Base-by-base conservation (phyloP, 2,113 vertebrate genomes). In the Raja brachyura region DNA sequence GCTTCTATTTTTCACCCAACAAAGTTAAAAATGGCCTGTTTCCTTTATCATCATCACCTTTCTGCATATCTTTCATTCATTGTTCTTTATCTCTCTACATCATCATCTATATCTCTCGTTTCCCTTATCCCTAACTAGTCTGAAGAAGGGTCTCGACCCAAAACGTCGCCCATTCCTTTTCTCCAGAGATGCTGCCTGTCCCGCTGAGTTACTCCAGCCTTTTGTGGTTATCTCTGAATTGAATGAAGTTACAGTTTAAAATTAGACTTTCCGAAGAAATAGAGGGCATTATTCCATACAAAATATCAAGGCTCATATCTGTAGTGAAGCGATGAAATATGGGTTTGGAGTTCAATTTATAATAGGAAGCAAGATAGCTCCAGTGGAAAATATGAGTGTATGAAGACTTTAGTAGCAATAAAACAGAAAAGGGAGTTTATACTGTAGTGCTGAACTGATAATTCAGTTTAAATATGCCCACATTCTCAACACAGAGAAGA, bases 391-490 rank as follows among this genome's bases (percentile, higher is more conserved):
- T 63, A 5, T 31, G 9, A 31, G 59, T 28, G 28, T 86, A 56
- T 59, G 56, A 11, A 11, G 2, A 28, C n/a, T 56, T 86, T 10
- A 88, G 59, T 14, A 63, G 83, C 59, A 88, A 2, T 31, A 16
- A 2, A 0, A 63, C 31, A 18, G 11, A 88, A 63, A 63, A 63
- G 22, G 16, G 39, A 1, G 20, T 56, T 56, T 56, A 25, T 1
- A 48, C 39, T 48, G 39, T 11, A 13, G 54, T 61, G 56, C 10
- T 25, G 1, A 61, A 13, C 56, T 5, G 28, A 6, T 66, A 7
- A 31, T 88, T 88, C 83, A 88, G n/a, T 88, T 88, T n/a, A 59
- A 85, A 63, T 86, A n/a, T 31, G 59, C 61, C 28, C 59, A n/a
- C 28, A 63, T 11, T 28, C 56, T 88, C 28, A 88, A 18, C 4